Evolutionary conservation across 2,888 invertebrate species (phyloP).

Genomic region (Philhelius pedissequus): DNA sequence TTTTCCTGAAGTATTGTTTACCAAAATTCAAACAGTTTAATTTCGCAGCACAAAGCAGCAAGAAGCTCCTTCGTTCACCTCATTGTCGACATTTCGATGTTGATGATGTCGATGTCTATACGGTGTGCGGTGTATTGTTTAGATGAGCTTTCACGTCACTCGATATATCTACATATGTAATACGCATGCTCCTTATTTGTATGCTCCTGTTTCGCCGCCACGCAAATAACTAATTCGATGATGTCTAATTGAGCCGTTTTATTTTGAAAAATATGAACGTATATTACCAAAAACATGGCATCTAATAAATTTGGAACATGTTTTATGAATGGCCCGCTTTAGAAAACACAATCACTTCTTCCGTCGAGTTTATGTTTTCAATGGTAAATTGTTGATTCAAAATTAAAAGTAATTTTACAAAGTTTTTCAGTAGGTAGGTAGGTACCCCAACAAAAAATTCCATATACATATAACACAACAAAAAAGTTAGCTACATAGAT

Average conservation of each 20-base stretch:
- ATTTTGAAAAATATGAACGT: background rate
- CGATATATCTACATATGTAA: background rate
- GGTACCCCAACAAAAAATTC: no score
- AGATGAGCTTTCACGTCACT: conserved; percentile 59
- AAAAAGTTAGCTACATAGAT: no score
- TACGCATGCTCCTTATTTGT: conserved; percentile 57
- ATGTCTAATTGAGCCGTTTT: background rate
- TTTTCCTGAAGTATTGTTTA: conserved; percentile 63
- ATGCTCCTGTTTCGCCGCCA: conserved; percentile 8
- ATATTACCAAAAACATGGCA: conserved; percentile 7
- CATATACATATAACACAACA: no score
- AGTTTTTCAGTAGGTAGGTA: no score
- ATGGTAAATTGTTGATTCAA: no score
- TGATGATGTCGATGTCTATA: background rate
- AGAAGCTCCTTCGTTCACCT: conserved; percentile 55
- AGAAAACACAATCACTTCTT: background rate
- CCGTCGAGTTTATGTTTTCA: background rate
- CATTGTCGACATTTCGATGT: conserved; percentile 12
- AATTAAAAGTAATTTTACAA: background rate
- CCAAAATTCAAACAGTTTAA: conserved; percentile 53
- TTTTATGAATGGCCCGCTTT: background rate
- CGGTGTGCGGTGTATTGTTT: conserved; percentile 1
- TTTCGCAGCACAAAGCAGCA: conserved; percentile 29
- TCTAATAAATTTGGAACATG: conserved; percentile 8
- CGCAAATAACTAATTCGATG: conserved; percentile 10